These are phyloP conservation scores for Desoria tigrina DNA, from an alignment of 2,888 invertebrate genomes.

Conservation along the genomic window DNA sequence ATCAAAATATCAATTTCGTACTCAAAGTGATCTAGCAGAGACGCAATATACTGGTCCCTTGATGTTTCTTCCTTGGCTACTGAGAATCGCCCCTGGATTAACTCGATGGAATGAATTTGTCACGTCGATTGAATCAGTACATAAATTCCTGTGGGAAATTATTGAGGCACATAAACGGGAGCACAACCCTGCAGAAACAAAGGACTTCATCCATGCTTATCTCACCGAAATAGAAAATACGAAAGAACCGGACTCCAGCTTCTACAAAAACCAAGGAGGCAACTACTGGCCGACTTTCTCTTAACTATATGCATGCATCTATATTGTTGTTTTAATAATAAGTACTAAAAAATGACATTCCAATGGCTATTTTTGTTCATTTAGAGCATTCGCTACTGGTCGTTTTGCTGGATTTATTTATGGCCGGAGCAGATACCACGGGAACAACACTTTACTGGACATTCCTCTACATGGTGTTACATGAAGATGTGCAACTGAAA, in stretches of 20 bases:
- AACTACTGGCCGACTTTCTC: neutral
- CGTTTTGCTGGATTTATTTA: slow-evolving; percentile 53
- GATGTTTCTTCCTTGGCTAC: slow-evolving; percentile 51
- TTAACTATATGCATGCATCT: neutral
- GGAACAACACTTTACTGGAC: slow-evolving; percentile 53
- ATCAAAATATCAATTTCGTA: no score
- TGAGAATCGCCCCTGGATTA: slow-evolving; percentile 43
- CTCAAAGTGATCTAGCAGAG: slow-evolving; percentile 52
- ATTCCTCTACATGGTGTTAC: slow-evolving; percentile 54
- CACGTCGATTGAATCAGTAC: slow-evolving; percentile 45
- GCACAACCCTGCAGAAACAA: slow-evolving; percentile 27
- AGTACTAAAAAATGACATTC: no score
- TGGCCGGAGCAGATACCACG: slow-evolving; percentile 54
- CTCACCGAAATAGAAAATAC: slow-evolving; percentile 46
- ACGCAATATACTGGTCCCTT: slow-evolving; percentile 52
- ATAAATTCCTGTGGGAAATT: slow-evolving; percentile 43
- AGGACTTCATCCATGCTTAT: slow-evolving; percentile 51
- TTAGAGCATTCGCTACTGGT: slow-evolving; percentile 53
- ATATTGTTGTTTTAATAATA: neutral
- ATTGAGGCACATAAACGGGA: slow-evolving; percentile 43
- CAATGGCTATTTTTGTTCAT: no score
- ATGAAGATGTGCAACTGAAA: slow-evolving; percentile 53
- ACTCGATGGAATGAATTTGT: slow-evolving; percentile 51
- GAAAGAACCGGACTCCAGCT: slow-evolving; percentile 44
- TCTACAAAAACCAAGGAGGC: slow-evolving; percentile 47